phyloP scores from a whole-genome alignment of 2,888 invertebrate species.

The Bimastos eiseni region DNA sequence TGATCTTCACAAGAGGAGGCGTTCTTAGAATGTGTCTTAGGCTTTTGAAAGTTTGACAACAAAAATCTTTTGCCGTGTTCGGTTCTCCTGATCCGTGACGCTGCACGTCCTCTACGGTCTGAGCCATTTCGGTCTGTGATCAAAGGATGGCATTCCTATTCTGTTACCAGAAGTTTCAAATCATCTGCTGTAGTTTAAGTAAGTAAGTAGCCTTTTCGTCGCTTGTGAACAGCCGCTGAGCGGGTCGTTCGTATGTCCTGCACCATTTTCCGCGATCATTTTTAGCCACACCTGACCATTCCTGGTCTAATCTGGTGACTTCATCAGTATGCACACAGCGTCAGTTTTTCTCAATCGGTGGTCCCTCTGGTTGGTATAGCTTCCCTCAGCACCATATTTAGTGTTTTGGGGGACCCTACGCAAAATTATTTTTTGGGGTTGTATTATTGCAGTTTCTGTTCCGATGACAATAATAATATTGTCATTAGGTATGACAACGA shows the following conservation, averaged over 20 bases:
- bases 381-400: no score
- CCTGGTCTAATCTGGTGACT: neutral
- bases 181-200: neutral
- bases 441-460: no score
- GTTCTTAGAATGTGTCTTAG: neutral
- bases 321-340: neutral
- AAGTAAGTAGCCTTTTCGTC: no score
- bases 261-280: neutral
- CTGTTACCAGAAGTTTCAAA: neutral
- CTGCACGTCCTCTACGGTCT: neutral
- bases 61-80: neutral
- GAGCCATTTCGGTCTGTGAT: neutral
- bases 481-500: no score
- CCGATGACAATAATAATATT: no score
- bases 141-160: conserved; percentile 13
- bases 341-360: no score
- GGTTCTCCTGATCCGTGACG: neutral
- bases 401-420: no score
- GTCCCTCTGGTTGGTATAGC: no score
- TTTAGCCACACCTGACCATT: neutral
- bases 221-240: neutral
- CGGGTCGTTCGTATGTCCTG: neutral
- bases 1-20: neutral
- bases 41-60: neutral
- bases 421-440: no score